Evolutionary conservation across 1,140 invertebrate genomes (phyloP).

Genomic region (Trachymyrmex septentrionalis): DNA sequence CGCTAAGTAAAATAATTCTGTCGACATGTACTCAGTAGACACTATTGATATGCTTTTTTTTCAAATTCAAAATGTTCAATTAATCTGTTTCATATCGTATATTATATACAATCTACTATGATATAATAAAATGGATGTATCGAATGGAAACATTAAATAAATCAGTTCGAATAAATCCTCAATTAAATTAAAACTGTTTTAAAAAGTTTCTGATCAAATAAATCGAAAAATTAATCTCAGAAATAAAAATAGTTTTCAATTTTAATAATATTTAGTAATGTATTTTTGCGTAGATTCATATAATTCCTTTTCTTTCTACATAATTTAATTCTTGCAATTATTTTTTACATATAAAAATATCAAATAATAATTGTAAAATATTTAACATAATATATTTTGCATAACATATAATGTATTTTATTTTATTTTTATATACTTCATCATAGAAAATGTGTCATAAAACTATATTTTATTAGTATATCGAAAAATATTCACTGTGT

Average conservation of each 20-base stretch:
- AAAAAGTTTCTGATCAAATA: background rate
- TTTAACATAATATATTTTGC: background rate
- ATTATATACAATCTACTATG: background rate
- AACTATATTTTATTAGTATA: too few species aligned
- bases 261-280: background rate
- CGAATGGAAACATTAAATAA: background rate
- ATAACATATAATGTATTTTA: background rate
- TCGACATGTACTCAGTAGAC: background rate
- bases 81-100: background rate
- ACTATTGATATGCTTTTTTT: background rate
- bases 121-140: background rate
- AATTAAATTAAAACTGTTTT: background rate
- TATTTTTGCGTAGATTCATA: background rate
- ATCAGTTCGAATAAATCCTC: background rate
- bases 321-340: background rate
- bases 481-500: too few species aligned
- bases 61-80: background rate
- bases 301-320: background rate
- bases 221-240: background rate
- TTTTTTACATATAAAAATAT: too few species aligned
- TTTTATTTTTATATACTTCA: too few species aligned
- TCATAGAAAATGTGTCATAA: too few species aligned
- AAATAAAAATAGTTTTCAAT: background rate
- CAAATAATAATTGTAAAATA: too few species aligned
- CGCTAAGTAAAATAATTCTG: background rate